Conservation (phyloP, 2,113 vertebrate genomes). For the Mohoua ochrocephala region DNA sequence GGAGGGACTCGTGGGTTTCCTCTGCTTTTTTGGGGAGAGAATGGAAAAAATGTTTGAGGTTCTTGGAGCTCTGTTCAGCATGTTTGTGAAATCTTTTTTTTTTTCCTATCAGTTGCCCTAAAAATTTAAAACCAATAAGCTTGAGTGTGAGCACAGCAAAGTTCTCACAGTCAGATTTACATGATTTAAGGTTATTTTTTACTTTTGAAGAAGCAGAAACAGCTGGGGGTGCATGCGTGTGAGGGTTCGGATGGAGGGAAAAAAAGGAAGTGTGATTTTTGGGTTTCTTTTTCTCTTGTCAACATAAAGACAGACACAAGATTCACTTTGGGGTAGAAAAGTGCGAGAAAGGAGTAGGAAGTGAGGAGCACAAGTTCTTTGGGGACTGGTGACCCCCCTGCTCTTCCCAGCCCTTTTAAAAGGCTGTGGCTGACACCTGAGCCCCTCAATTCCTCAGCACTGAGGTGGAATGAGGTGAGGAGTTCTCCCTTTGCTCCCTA, state of each 20-base stretch:
- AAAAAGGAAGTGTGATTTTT: neutral
- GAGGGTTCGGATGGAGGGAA: neutral
- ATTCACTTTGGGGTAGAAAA: neutral
- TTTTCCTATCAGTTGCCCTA: neutral
- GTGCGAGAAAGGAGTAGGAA: neutral
- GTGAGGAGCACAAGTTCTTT: neutral
- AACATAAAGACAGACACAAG: neutral
- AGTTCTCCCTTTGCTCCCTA: neutral
- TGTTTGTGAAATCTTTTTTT: neutral
- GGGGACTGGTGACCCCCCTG: neutral
- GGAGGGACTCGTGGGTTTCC: neutral
- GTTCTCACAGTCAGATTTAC: neutral
- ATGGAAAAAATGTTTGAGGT: neutral
- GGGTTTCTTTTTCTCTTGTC: neutral
- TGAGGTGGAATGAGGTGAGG: neutral
- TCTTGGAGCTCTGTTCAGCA: no score
- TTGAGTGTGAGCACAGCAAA: neutral
- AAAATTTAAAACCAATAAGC: neutral
- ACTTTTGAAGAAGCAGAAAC: neutral
- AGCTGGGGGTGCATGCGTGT: neutral
- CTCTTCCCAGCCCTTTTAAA: neutral
- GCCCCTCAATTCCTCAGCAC: neutral
- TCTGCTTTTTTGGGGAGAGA: neutral
- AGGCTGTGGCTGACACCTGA: neutral
- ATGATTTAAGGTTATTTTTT: neutral